phyloP scores from a whole-genome alignment of 2,888 invertebrate species.

The Eristalis tenax region DNA sequence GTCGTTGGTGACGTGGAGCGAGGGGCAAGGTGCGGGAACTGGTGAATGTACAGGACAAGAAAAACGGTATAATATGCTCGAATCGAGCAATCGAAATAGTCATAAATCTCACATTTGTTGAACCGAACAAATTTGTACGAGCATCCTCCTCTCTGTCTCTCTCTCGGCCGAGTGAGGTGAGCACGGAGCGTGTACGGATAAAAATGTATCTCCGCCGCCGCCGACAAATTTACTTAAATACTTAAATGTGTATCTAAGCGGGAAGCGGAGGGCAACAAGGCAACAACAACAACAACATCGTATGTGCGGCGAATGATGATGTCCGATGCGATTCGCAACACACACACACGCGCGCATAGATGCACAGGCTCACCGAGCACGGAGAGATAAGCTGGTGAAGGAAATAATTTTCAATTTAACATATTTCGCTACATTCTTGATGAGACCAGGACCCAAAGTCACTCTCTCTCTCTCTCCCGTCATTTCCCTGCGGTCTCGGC shows the following conservation, averaged over 20 bases:
- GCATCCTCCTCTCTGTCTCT: background rate
- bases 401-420: slow-evolving; percentile 69
- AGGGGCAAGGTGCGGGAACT: no score
- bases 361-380: background rate
- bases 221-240: slow-evolving; percentile 71
- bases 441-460: background rate
- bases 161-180: no score
- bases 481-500: background rate
- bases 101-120: slow-evolving; percentile 72
- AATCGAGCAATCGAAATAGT: slow-evolving; percentile 70
- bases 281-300: slow-evolving; percentile 8
- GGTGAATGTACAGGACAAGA: slow-evolving; percentile 38
- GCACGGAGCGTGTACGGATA: slow-evolving; percentile 31
- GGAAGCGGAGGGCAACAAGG: slow-evolving; percentile 37
- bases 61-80: slow-evolving; percentile 70
- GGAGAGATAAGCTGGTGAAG: slow-evolving; percentile 58
- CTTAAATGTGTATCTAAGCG: slow-evolving; percentile 71
- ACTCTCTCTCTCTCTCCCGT: background rate
- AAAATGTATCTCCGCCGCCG: slow-evolving; percentile 37
- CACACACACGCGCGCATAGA: background rate
- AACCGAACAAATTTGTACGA: slow-evolving; percentile 69
- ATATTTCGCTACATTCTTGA: slow-evolving; percentile 61
- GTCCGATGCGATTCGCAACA: slow-evolving; percentile 46
- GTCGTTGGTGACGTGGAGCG: background rate
- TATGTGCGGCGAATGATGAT: slow-evolving; percentile 65